Base-by-base conservation (phyloP, 2,113 vertebrate genomes). In the Upupa epops region DNA sequence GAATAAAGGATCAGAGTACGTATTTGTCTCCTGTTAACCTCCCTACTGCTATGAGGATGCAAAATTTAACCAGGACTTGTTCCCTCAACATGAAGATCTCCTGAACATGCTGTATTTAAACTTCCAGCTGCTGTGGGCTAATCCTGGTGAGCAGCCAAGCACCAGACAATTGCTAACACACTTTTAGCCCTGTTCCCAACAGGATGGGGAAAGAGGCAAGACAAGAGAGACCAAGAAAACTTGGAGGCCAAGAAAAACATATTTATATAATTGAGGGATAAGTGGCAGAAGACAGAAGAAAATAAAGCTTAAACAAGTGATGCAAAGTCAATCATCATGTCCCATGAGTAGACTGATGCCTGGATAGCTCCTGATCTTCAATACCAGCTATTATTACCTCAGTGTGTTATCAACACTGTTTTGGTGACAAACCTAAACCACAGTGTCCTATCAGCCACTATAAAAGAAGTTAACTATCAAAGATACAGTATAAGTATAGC, bases 131-230 rank as follows among this genome's bases (percentile, higher is more conserved):
- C 13, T 37, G 25, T 29, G 16, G 15, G 21, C 19, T 52, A 60
- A 68, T 5, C 4, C 34, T 3, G 0, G 18, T 17, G 15, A 19
- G 37, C 36, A 81, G 18, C 5, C 13, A 68, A 66, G 26, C 26
- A 36, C 26, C n/a, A 46, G 16, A 10, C 19, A 7, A 9, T 24
- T 1, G 0, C 31, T 72, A 1, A 0, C 40, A 32, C 17, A 48
- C n/a, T 64, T 40, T 17, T 19, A 17, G 25, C 8, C 20, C 12
- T 12, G 22, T 63, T 16, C 28, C 13, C 5, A 34, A 18, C 19
- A 18, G 12, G 32, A 63, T 29, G 16, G 20, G 12, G 14, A 12
- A 40, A 63, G 16, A 56, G 24, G 37, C 48, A 56, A 49, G 58
- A 22, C 63, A 58, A 24, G 64, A 58, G 16, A 79, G 63, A 65